These are phyloP conservation scores for Lepidothrix coronata DNA, from an alignment of 2,113 vertebrate species.

Conservation along the genomic window DNA sequence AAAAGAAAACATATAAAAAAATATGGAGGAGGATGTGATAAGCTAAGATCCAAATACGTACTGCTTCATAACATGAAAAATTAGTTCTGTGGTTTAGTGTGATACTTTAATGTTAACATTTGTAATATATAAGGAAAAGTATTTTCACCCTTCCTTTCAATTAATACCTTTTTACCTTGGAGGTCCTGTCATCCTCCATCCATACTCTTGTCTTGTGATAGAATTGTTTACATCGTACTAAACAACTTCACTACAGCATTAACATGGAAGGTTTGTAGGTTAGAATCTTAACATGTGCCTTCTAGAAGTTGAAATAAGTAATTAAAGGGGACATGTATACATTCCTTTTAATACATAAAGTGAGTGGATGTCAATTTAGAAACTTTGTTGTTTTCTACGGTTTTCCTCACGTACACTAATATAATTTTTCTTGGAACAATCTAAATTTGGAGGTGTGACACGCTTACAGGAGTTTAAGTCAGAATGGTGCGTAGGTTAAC, in stretches of 20 bases:
- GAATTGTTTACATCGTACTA: background rate
- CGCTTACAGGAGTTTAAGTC: background rate
- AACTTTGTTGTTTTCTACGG: background rate
- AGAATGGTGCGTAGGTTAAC: background rate
- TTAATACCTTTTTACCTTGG: background rate
- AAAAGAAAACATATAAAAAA: background rate
- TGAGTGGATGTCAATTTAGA: background rate
- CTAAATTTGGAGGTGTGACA: background rate
- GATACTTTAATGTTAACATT: background rate
- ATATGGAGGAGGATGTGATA: background rate
- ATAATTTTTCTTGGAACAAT: background rate
- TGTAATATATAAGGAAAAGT: background rate
- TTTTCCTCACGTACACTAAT: background rate
- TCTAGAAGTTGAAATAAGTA: background rate
- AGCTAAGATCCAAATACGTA: background rate
- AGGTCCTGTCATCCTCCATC: background rate
- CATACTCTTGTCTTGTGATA: background rate
- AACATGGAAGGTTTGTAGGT: background rate
- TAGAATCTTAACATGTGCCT: background rate
- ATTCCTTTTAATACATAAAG: background rate
- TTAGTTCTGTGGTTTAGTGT: background rate
- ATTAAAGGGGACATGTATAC: rapidly evolving
- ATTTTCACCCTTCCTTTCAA: background rate
- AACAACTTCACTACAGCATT: background rate
- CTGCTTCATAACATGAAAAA: background rate